Conservation (phyloP, 92 coral and sea anemone species). For the Plumapathes pennacea region DNA sequence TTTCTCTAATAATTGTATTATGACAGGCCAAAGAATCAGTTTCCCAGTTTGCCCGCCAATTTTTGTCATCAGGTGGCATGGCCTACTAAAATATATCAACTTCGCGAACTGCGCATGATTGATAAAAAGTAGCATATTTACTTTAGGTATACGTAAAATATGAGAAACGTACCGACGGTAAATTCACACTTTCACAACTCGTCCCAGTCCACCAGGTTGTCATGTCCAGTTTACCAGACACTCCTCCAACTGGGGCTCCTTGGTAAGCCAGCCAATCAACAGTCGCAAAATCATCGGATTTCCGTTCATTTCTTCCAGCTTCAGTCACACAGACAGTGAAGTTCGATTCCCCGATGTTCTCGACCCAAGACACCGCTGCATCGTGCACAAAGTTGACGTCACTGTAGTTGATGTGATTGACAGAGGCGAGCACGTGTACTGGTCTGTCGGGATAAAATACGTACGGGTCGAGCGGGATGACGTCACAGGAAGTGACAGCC, state of each 20-base stretch:
- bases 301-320: constrained; percentile 26
- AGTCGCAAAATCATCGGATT: too few species aligned
- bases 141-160: too few species aligned
- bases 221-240: constrained; percentile 34
- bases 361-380: constrained; percentile 44
- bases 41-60: too few species aligned
- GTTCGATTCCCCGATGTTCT: constrained; percentile 28
- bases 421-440: constrained; percentile 54
- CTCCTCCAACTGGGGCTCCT: constrained; percentile 40
- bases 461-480: constrained; percentile 26
- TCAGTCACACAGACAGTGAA: constrained; percentile 34
- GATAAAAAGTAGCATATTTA: too few species aligned
- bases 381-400: constrained; percentile 36
- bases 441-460: constrained; percentile 62
- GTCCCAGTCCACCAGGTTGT: constrained; percentile 50
- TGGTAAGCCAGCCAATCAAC: constrained; percentile 20
- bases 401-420: constrained; percentile 43
- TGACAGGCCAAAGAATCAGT: too few species aligned
- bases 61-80: too few species aligned
- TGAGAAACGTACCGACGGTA: constrained; percentile 28
- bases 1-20: too few species aligned
- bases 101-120: too few species aligned
- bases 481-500: too few species aligned
- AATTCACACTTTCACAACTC: constrained; percentile 12
- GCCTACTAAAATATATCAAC: too few species aligned